Base-by-base conservation (phyloP, 2,113 vertebrate genomes). In the Micronycteris hirsuta region DNA sequence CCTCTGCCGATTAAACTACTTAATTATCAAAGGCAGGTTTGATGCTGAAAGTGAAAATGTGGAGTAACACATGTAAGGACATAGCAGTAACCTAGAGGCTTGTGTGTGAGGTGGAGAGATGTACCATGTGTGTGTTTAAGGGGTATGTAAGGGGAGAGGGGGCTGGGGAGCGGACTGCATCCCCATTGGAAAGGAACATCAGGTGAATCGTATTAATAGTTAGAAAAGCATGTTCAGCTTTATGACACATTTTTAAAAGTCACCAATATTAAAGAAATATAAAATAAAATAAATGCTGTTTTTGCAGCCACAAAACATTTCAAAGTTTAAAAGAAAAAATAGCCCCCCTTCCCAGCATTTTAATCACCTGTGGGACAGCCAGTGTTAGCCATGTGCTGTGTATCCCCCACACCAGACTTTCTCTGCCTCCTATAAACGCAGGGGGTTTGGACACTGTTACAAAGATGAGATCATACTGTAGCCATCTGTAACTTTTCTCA, bases 241-340 rank as follows among this genome's bases (percentile, higher is more conserved):
- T 94, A 49, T 28, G 38, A 73, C 52, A 71, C 33, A 2, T 10
- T 31, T 95, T 38, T 10, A 43, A 65, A 87, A 67, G 45, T 86
- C 38, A 71, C 77, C 20, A 49, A 16, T 76, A 43, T 86, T 73
- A 95, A 89, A 28, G 45, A 77, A 70, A 28, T 73, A 33, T 43
- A 89, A 86, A 92, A 58, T 90, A 70, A 84, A 38, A 80, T 87
- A 85, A 47, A 65, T 77, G 11, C 19, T 81, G 13, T 26, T 88
- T 65, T 70, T 89, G n/a, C 22, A 94, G 65, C 14, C 43, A 89
- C 81, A 94, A 95, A 91, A 54, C 6, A 86, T 71, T 73, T 41
- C 47, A 87, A 49, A 88, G 26, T 94, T 94, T 71, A 73, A 84
- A 74, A 87, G 54, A 47, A 56, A 92, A 82, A 68, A 47, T 91